These are phyloP conservation scores for Centrocercus urophasianus DNA, from an alignment of 2,113 vertebrate species.

Conservation along the genomic window DNA sequence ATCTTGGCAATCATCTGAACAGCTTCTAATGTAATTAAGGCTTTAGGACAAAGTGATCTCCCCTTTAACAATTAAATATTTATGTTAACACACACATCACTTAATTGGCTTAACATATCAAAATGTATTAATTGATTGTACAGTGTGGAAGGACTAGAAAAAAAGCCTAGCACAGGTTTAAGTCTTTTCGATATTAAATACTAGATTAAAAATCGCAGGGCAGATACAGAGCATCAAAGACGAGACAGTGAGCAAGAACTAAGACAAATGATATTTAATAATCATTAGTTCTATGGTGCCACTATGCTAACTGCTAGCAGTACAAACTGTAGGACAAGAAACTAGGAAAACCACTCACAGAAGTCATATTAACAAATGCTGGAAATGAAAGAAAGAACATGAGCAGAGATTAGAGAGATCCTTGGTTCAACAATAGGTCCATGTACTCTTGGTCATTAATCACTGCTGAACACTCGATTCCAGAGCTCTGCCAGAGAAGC, in stretches of 20 bases:
- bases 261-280: constrained; percentile 4
- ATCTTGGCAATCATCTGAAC: constrained; percentile 68
- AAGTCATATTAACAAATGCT: not conserved
- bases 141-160: not conserved
- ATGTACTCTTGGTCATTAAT: constrained; percentile 39
- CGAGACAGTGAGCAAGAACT: not conserved
- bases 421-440: constrained; percentile 23
- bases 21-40: constrained; percentile 71
- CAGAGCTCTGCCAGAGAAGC: constrained; percentile 19
- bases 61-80: constrained; percentile 68
- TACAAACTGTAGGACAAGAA: not conserved
- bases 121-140: constrained; percentile 17
- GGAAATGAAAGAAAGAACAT: constrained; percentile 14
- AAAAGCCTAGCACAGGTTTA: not conserved
- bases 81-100: constrained; percentile 41
- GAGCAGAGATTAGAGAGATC: constrained; percentile 21
- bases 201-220: not conserved
- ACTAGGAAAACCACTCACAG: not conserved
- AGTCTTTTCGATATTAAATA: not conserved
- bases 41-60: constrained; percentile 48
- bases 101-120: constrained; percentile 52
- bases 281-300: not conserved
- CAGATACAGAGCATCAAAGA: not conserved
- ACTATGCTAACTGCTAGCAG: not conserved
- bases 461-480: constrained; percentile 19